These are phyloP conservation scores for Cynocephalus volans DNA, from an alignment of 2,113 vertebrate species.

Conservation along the genomic window DNA sequence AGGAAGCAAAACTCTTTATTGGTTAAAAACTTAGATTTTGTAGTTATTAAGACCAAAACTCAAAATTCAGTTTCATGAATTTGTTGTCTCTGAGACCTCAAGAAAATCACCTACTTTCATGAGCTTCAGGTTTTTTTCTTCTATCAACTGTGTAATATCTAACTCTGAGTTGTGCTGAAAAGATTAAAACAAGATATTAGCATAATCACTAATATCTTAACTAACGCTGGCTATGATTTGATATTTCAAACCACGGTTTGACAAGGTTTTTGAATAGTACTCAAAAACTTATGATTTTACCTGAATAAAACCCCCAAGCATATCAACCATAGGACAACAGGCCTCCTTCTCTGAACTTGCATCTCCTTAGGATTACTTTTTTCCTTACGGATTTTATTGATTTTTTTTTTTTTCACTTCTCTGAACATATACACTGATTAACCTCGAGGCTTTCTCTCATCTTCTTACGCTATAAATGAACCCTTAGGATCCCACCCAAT, in stretches of 20 bases:
- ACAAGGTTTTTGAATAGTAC: background rate
- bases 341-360: background rate
- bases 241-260: background rate
- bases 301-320: background rate
- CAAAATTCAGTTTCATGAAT: background rate
- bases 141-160: background rate
- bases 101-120: background rate
- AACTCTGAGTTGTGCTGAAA: background rate
- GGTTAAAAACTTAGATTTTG: slow-evolving; percentile 36
- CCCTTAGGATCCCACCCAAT: background rate
- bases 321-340: background rate
- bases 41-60: background rate
- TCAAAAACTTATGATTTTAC: background rate
- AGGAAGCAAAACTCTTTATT: background rate
- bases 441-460: background rate
- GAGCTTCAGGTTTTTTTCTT: background rate
- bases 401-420: background rate
- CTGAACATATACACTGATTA: background rate
- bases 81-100: background rate
- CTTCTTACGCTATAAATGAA: background rate
- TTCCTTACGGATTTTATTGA: background rate
- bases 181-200: background rate
- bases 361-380: background rate
- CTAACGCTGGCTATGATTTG: background rate
- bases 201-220: background rate